Conservation (phyloP, 2,113 vertebrate genomes). For the Pagrus major region DNA sequence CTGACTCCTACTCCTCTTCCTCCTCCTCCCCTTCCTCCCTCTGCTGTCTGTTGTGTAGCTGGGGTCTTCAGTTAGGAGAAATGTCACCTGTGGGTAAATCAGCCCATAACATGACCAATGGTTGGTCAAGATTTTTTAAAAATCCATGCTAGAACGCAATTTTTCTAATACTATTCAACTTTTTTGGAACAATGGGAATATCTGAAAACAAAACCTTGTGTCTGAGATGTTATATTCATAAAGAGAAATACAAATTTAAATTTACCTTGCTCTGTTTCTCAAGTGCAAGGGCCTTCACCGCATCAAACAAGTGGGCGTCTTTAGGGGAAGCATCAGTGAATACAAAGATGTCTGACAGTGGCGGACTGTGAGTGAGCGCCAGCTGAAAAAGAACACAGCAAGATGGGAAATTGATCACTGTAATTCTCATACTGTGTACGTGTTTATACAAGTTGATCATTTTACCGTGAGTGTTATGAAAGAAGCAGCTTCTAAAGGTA, state of each 20-base stretch:
- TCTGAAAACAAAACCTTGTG: too few species aligned
- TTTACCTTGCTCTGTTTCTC: slow-evolving; percentile 88
- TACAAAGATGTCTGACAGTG: slow-evolving; percentile 90
- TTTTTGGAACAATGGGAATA: too few species aligned
- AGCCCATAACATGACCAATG: not conserved
- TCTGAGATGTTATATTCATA: too few species aligned
- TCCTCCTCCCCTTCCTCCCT: not conserved
- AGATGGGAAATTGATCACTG: not conserved
- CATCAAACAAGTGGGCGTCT: slow-evolving; percentile 84
- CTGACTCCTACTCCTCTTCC: slow-evolving; percentile 13
- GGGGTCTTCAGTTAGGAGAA: slow-evolving; percentile 89
- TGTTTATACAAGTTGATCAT: not conserved
- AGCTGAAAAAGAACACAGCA: slow-evolving; percentile 78
- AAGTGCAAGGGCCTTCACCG: slow-evolving; percentile 84
- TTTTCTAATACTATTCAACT: too few species aligned
- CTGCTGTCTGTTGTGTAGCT: slow-evolving; percentile 38
- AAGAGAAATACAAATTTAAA: not conserved
- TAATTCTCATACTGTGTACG: not conserved
- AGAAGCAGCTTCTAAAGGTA: slow-evolving; percentile 40
- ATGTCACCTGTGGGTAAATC: slow-evolving; percentile 84
- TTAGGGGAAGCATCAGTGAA: slow-evolving; percentile 92
- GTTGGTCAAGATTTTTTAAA: too few species aligned
- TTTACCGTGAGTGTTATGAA: not conserved
- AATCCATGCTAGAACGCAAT: not conserved
- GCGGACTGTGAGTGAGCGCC: slow-evolving; percentile 89